These are phyloP conservation scores for Phaonia tiefii DNA, from an alignment of 2,888 invertebrate genomes.

Conservation along the genomic window DNA sequence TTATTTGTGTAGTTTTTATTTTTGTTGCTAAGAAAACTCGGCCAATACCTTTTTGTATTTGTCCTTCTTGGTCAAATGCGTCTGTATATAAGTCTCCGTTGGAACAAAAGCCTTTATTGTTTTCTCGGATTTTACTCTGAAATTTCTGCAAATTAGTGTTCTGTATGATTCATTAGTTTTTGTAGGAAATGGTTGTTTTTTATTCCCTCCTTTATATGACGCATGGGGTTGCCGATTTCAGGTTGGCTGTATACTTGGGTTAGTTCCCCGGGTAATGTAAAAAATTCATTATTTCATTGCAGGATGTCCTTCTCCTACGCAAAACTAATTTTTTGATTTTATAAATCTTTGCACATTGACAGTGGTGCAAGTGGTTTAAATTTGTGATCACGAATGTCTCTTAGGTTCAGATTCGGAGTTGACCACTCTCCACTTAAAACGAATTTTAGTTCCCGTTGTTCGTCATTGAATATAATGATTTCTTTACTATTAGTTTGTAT, in stretches of 20 bases:
- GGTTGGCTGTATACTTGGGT: conserved; percentile 4
- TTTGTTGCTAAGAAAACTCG: conserved; percentile 14
- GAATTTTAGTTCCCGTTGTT: too few species aligned
- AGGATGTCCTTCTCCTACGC: background rate
- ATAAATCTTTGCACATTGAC: background rate
- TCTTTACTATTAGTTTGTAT: too few species aligned
- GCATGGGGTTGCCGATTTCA: conserved; percentile 32
- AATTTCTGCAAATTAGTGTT: conserved; percentile 19
- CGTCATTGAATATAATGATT: too few species aligned
- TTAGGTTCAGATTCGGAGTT: too few species aligned
- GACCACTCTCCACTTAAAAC: too few species aligned
- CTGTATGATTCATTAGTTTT: conserved; percentile 39
- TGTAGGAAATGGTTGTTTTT: background rate
- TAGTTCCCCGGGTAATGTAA: background rate
- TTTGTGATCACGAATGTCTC: too few species aligned
- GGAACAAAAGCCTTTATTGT: conserved; percentile 40
- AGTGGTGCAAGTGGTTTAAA: too few species aligned
- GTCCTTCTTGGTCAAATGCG: background rate
- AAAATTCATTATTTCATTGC: conserved; percentile 17
- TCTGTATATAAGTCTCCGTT: background rate
- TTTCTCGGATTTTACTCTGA: conserved; percentile 2
- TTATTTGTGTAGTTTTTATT: conserved; percentile 13
- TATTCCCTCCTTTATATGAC: background rate
- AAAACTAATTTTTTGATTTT: conserved; percentile 2
- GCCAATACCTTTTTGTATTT: background rate